Conservation (phyloP, 2,888 invertebrate genomes). For the Tetranychus truncatus region DNA sequence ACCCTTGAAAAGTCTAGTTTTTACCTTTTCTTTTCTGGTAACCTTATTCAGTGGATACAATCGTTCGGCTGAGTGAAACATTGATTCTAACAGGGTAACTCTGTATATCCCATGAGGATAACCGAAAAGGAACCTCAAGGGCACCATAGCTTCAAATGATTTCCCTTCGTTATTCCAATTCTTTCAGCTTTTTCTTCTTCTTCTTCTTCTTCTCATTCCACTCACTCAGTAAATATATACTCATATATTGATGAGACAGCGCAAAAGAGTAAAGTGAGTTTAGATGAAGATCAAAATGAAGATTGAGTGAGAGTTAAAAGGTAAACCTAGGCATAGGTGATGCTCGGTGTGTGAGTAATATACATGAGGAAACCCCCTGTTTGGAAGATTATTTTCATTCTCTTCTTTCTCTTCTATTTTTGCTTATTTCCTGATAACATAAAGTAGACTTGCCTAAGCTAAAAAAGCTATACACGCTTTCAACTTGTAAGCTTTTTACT, state of each 20-base stretch:
- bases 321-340: no score
- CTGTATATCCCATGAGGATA: neutral
- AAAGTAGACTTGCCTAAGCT: neutral
- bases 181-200: neutral
- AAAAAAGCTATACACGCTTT: neutral
- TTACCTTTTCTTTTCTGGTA: no score
- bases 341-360: no score
- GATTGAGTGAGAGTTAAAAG: neutral
- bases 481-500: neutral
- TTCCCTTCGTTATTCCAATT: constrained; percentile 8
- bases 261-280: neutral
- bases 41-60: no score
- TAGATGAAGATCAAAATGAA: neutral
- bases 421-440: no score
- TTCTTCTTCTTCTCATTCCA: neutral
- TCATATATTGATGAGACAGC: neutral
- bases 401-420: no score
- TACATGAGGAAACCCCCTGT: no score
- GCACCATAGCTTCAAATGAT: neutral
- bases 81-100: neutral
- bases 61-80: no score
- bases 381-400: no score
- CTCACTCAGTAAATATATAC: neutral
- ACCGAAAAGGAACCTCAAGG: neutral
- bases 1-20: neutral